These are phyloP conservation scores for Kradibia gibbosae DNA, from an alignment of 1,140 invertebrate genomes.

Conservation along the genomic window DNA sequence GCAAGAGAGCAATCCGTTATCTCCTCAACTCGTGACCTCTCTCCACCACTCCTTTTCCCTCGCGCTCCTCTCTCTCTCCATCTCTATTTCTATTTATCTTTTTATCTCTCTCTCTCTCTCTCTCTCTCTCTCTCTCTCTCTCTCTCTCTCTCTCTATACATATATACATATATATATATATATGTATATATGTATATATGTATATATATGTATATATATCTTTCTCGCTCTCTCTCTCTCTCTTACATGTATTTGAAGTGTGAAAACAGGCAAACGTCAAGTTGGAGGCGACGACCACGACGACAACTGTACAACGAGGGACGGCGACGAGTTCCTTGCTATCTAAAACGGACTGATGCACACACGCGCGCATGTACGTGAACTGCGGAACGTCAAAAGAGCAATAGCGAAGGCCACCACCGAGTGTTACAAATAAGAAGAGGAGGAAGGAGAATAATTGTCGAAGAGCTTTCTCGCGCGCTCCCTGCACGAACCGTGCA, in stretches of 20 bases:
- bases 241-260: not conserved
- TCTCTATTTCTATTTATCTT: not conserved
- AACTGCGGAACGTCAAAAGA: not conserved
- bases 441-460: slow-evolving; percentile 22
- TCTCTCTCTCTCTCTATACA: slow-evolving; percentile 37
- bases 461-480: not conserved
- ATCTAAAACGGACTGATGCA: not conserved
- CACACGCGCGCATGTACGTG: not conserved
- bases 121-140: not conserved
- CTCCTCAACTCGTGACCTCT: slow-evolving; percentile 6
- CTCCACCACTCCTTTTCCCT: not conserved
- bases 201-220: too few relatives aligned
- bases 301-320: not conserved
- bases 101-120: not conserved
- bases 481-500: not conserved
- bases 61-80: slow-evolving; percentile 28
- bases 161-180: too few relatives aligned
- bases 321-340: not conserved
- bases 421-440: slow-evolving; percentile 1
- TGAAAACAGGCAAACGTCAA: slow-evolving; percentile 36
- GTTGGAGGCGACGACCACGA: not conserved
- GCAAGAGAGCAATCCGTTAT: slow-evolving; percentile 28
- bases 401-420: not conserved
- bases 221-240: not conserved
- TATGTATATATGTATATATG: too few relatives aligned